Percentiles rank a stretch among this genome's conserved stretches.
Conservation (phyloP, 2,888 invertebrate genomes). For the Lathronympha strigana region DNA sequence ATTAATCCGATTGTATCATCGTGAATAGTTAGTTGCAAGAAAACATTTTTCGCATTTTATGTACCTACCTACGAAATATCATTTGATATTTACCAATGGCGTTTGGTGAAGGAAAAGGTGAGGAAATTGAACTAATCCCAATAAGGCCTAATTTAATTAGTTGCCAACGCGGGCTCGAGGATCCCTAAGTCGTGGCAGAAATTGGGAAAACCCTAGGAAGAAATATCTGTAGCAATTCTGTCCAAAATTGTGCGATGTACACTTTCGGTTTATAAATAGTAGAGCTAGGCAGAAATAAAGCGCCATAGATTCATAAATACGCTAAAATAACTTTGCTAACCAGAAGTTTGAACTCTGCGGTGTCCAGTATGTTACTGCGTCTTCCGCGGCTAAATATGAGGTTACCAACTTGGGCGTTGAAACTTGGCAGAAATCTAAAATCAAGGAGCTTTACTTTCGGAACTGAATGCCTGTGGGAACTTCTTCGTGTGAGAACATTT, state of each 20-base stretch:
- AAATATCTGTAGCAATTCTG: too few species aligned
- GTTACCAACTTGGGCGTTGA: constrained; percentile 23
- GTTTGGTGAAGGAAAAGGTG: too few species aligned
- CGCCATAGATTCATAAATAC: constrained; percentile 3
- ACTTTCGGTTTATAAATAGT: background rate
- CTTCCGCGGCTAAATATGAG: constrained; percentile 15
- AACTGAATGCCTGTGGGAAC: constrained; percentile 1
- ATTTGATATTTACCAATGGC: too few species aligned
- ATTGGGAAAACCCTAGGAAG: too few species aligned
- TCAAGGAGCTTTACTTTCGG: constrained; percentile 14
- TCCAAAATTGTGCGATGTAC: background rate
- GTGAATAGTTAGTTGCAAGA: too few species aligned
- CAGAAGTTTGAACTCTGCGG: constrained; percentile 19
- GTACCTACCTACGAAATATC: too few species aligned
- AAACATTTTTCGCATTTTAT: too few species aligned
- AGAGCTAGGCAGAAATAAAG: background rate
- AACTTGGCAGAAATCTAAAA: constrained; percentile 16
- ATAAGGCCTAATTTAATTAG: too few species aligned
- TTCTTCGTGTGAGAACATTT: background rate
- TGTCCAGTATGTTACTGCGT: constrained; percentile 26
- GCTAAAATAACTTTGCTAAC: constrained; percentile 13
- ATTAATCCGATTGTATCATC: constrained; percentile 23
- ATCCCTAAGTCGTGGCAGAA: too few species aligned
- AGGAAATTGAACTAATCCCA: too few species aligned
- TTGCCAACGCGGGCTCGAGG: too few species aligned